These are phyloP conservation scores for Andrena trimmerana DNA, from an alignment of 2,888 invertebrate genomes.

Conservation along the genomic window DNA sequence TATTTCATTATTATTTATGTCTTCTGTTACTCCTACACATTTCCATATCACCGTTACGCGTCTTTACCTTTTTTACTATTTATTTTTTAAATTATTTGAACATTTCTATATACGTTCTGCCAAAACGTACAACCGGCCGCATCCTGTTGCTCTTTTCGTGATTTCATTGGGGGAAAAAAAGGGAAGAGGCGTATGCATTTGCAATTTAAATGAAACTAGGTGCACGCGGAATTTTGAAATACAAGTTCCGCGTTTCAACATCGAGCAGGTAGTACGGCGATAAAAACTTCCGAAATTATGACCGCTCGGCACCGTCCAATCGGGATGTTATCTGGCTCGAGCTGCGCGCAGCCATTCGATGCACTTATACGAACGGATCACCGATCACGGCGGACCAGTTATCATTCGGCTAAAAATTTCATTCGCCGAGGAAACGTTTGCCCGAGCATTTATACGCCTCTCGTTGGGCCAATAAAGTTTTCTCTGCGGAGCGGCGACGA, in stretches of 20 bases:
- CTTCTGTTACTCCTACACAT: too few species aligned
- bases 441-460: slow-evolving; percentile 8
- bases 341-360: background rate
- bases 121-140: too few species aligned
- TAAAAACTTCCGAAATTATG: slow-evolving; percentile 9
- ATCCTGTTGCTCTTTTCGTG: too few species aligned
- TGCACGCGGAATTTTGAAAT: background rate
- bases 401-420: slow-evolving; percentile 24
- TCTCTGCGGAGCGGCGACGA: background rate
- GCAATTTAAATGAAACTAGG: background rate
- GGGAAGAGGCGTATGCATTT: too few species aligned
- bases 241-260: background rate
- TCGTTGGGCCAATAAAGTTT: slow-evolving; percentile 20
- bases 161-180: too few species aligned
- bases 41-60: too few species aligned
- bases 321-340: background rate
- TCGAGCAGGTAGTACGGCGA: too few species aligned
- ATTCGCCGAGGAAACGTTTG: slow-evolving; percentile 29
- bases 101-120: too few species aligned
- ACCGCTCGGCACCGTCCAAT: background rate
- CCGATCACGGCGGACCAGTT: slow-evolving; percentile 12
- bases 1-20: too few species aligned
- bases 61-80: too few species aligned
- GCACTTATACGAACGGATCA: slow-evolving; percentile 16
- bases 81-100: too few species aligned